Percentiles rank a stretch among this genome's conserved stretches.
phyloP scores from a whole-genome alignment of 2,113 vertebrate species.

The Butorides virescens region DNA sequence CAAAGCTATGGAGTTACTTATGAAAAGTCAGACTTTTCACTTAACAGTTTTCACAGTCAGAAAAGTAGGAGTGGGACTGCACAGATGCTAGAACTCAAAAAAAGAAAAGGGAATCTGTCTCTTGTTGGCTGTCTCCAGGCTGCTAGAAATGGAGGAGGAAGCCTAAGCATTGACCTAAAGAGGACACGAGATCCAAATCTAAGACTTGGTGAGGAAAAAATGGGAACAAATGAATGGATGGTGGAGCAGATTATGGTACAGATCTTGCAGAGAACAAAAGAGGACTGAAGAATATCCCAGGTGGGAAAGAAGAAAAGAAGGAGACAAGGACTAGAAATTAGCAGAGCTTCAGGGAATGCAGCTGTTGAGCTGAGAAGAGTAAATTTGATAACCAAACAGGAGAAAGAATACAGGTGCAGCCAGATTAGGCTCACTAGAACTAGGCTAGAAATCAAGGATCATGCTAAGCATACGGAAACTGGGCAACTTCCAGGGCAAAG shows the following conservation, averaged over 20 bases:
- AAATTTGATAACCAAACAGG: neutral
- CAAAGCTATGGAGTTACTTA: neutral
- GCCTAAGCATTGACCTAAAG: neutral
- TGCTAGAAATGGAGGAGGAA: neutral
- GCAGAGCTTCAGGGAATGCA: neutral
- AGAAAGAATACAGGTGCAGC: neutral
- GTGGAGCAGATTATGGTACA: neutral
- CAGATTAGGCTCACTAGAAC: neutral
- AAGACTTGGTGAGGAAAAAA: neutral
- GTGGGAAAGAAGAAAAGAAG: neutral
- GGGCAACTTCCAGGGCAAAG: neutral
- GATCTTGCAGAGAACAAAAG: neutral
- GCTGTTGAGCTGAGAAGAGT: neutral
- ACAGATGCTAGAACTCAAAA: neutral
- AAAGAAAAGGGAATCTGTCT: neutral
- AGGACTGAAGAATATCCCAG: neutral
- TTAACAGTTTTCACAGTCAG: neutral
- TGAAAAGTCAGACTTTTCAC: neutral
- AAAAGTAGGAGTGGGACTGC: neutral
- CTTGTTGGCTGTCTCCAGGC: neutral
- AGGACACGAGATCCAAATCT: neutral
- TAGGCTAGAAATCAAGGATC: neutral
- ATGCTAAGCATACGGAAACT: neutral
- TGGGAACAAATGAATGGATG: neutral
- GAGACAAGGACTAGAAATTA: neutral